Conservation (phyloP, 2,113 vertebrate genomes). For the Bostrychus sinensis region DNA sequence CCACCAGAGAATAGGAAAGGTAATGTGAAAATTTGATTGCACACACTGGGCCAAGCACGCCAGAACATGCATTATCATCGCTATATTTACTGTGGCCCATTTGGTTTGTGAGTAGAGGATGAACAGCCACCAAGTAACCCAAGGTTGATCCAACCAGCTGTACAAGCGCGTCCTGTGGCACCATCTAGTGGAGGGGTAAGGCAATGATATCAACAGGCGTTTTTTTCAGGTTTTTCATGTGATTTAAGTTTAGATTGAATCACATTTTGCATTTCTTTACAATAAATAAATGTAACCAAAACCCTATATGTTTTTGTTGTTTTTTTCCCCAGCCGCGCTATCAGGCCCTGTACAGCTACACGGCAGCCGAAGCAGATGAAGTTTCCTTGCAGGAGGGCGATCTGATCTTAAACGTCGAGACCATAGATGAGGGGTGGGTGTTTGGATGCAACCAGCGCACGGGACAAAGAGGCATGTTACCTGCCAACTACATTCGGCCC, state of each 20-base stretch:
- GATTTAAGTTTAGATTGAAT: neutral
- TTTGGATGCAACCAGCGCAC: slow-evolving; percentile 95
- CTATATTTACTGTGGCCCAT: neutral
- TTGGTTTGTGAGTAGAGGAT: slow-evolving; percentile 21
- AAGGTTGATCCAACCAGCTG: slow-evolving; percentile 48
- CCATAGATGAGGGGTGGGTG: slow-evolving; percentile 96
- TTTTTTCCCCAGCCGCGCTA: slow-evolving; percentile 84
- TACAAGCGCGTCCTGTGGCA: slow-evolving; percentile 49
- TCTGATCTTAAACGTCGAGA: slow-evolving; percentile 90
- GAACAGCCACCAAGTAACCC: slow-evolving; percentile 46
- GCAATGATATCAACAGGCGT: neutral
- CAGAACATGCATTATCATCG: neutral
- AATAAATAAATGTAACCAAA: neutral
- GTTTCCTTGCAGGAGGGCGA: slow-evolving; percentile 94
- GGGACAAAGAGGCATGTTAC: slow-evolving; percentile 92
- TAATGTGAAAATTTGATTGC: slow-evolving; percentile 12
- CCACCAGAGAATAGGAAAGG: slow-evolving; percentile 81
- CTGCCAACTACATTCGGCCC: slow-evolving; percentile 92
- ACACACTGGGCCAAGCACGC: neutral
- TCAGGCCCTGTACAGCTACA: slow-evolving; percentile 91
- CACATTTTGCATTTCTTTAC: neutral
- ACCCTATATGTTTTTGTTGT: neutral
- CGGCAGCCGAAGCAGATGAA: slow-evolving; percentile 89
- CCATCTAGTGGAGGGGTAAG: slow-evolving; percentile 74
- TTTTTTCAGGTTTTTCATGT: neutral